Evolutionary conservation across 2,797 vertebrate genomes (phyloP), one percentile per base, ranked within the genome.

Genomic region (Coccyzus lansbergi): DNA sequence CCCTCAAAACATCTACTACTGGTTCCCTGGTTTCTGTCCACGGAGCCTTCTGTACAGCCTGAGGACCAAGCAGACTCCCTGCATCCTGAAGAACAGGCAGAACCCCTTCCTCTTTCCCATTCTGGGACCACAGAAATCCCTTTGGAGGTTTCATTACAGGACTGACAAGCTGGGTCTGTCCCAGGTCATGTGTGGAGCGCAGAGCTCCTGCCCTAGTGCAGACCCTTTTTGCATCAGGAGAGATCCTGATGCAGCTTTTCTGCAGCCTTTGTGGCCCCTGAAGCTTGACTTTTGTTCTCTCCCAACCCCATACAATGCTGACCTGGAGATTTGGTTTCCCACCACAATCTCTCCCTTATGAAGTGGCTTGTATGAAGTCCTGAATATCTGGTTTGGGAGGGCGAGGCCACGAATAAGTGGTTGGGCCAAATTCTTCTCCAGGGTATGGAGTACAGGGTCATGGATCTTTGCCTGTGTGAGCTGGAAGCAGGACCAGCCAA

Each of bases 301-400:
- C 4, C 3, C 18, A 55, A 11, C 9, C 36, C 69, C 44, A 1
- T 12, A 13, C 52, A 29, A 7, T 76, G 1, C 22, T 64, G 55
- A 14, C 7, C 51, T 72, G 20, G 42, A 69, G 21, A 1, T 85
- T 42, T 85, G 53, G 5, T 56, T 68, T 22, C 7, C 42, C 24
- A 6, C 4, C 9, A 9, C 0, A 0, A 8, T 52, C 44, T 63
- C 40, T 56, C 64, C 48, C 20, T 33, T 19, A 31, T 3, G 1
- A 3, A 8, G 3, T 25, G 19, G 19, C 46, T 68, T 65, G 12
- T 69, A 28, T 40, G 38, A 76, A 64, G 79, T 34, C 15, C 51
- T 29, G 13, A 44, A 33, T 24, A 0, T 3, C 60, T 62, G 75
- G 2, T 46, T 82, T 87, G 20, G 67, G 53, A 76, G 36, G 18